Evolutionary conservation across 2,113 vertebrate species (phyloP), one percentile per base, ranked within the genome.

Genomic region (Empidonax traillii): DNA sequence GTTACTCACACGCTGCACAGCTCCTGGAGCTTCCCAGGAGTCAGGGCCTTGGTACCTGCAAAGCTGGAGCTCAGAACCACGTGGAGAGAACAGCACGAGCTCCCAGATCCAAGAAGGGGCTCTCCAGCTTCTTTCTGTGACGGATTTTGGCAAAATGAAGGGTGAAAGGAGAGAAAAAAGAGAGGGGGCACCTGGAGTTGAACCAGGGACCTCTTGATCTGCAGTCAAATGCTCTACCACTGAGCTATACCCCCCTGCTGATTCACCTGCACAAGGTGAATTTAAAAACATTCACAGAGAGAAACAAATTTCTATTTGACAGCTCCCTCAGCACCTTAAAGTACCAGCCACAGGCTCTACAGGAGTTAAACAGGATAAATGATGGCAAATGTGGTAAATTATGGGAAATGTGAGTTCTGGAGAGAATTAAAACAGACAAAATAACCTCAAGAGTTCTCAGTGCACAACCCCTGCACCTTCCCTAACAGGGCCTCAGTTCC

Each of bases 201-300:
- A 90, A 90, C 80, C 80, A 71, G 88, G 88, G 88, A 98, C 98
- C 97, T 97, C 97, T 98, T 98, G 97, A 98, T 97, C 97, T 98
- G 97, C 96, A 98, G 97, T 98, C 97, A 98, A 97, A 97, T 98
- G 97, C 97, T 98, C 97, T 98, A 20, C 97, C 98, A 95, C 96
- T 97, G 97, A 97, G 97, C 96, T 98, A 98, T 87, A 97, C 97
- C 97, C 97, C 89, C 89, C 31, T 24, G n/a, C n/a, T n/a, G n/a
- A n/a, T n/a, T n/a, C n/a, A n/a, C n/a, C n/a, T n/a, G n/a, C n/a
- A n/a, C n/a, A n/a, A n/a, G n/a, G n/a, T n/a, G n/a, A n/a, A n/a
- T n/a, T n/a, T n/a, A n/a, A n/a, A n/a, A n/a, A n/a, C n/a, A n/a
- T n/a, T n/a, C n/a, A n/a, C n/a, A n/a, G n/a, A n/a, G n/a, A n/a